Evolutionary conservation across 2,888 invertebrate genomes (phyloP).

Genomic region (Stenchaetothrips biformis): DNA sequence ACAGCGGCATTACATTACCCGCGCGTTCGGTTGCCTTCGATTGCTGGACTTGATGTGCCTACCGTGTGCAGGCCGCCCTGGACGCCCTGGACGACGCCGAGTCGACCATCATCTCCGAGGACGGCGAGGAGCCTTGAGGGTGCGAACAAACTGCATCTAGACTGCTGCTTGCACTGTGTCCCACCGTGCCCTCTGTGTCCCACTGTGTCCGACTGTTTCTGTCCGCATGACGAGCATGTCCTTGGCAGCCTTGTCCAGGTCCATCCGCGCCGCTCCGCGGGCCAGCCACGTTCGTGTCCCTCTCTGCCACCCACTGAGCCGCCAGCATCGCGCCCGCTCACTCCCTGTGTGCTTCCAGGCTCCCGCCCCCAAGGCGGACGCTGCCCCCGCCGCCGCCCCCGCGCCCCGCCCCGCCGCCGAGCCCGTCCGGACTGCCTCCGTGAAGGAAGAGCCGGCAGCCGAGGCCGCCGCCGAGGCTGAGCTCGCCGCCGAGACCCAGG

Average conservation of each 20-base stretch:
- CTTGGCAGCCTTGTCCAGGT: not conserved
- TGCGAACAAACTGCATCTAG: not conserved
- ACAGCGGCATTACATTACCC: no score
- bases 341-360: constrained; percentile 20
- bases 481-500: constrained; percentile 31
- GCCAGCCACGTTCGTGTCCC: not conserved
- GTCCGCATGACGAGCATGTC: not conserved
- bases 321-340: not conserved
- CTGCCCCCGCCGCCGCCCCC: constrained; percentile 7
- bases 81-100: not conserved
- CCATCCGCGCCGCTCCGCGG: not conserved
- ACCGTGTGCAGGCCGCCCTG: not conserved
- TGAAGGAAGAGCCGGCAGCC: constrained; percentile 31
- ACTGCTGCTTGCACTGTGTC: not conserved
- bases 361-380: not conserved
- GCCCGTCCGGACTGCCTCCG: constrained; percentile 29
- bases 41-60: no score
- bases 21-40: no score
- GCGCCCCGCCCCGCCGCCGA: constrained; percentile 1
- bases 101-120: constrained; percentile 39
- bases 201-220: not conserved
- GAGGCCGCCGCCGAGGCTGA: constrained; percentile 11
- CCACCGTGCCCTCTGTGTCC: not conserved
- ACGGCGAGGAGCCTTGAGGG: constrained; percentile 33
- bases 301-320: not conserved